These are phyloP conservation scores for Gasteruption jaculator DNA, from an alignment of 2,888 invertebrate genomes.

Conservation along the genomic window DNA sequence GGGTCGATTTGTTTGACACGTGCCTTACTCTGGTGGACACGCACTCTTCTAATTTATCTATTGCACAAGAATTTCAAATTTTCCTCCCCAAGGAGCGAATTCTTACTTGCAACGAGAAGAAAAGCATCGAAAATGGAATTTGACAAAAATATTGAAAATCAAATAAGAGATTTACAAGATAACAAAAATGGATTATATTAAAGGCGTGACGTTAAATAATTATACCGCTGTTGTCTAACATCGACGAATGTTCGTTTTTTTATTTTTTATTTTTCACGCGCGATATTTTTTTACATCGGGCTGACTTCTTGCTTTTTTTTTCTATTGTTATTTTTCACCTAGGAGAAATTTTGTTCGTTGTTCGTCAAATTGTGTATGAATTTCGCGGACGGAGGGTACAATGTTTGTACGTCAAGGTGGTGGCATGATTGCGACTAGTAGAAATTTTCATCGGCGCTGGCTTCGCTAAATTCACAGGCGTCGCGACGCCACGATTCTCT, in stretches of 20 bases:
- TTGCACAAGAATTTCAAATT: too few species aligned
- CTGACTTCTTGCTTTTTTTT: slow-evolving; percentile 4
- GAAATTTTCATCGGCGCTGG: slow-evolving; percentile 37
- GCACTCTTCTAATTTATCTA: too few species aligned
- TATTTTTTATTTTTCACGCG: slow-evolving; percentile 4
- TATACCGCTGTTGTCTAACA: too few species aligned
- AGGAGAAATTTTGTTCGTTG: slow-evolving; percentile 14
- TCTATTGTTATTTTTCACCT: slow-evolving; percentile 11
- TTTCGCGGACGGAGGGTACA: slow-evolving; percentile 32
- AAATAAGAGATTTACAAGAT: too few species aligned
- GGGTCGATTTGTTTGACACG: too few species aligned
- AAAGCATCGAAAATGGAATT: too few species aligned
- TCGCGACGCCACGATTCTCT: slow-evolving; percentile 37
- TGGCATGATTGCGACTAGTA: slow-evolving; percentile 50
- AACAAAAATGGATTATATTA: too few species aligned
- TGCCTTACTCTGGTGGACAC: too few species aligned
- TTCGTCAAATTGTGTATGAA: slow-evolving; percentile 22
- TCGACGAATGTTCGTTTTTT: slow-evolving; percentile 8
- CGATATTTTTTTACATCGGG: slow-evolving; percentile 5
- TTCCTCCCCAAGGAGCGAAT: too few species aligned
- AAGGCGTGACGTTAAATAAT: too few species aligned
- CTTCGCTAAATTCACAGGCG: slow-evolving; percentile 33
- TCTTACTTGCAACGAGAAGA: too few species aligned
- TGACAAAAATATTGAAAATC: too few species aligned
- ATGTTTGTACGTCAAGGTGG: slow-evolving; percentile 47